A percentile compares a stretch with the other conserved stretches of the same genome.
These are phyloP conservation scores for Noctua pronuba DNA, from an alignment of 2,888 invertebrate genomes.

Conservation along the genomic window DNA sequence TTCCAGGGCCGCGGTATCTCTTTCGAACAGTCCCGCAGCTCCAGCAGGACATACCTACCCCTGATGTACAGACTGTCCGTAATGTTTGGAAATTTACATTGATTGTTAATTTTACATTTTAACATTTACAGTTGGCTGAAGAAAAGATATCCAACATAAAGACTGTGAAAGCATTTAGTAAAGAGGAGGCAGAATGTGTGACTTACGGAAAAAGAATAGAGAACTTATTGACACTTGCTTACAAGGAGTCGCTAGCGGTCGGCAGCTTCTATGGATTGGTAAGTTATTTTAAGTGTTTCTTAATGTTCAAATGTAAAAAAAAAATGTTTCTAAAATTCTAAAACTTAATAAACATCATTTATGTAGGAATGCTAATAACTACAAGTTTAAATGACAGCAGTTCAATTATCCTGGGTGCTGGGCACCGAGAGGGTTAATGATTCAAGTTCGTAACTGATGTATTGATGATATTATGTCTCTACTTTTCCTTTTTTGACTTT, in stretches of 20 bases:
- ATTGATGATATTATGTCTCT: not conserved
- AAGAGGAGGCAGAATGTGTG: conserved; percentile 94
- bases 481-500: not conserved
- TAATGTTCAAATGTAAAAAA: not conserved
- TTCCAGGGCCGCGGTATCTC: no score
- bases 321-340: not conserved
- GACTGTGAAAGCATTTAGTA: conserved; percentile 98
- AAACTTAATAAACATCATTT: not conserved
- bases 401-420: no score
- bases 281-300: conserved; percentile 56
- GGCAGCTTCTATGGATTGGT: conserved; percentile 98
- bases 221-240: conserved; percentile 94
- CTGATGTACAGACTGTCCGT: not conserved
- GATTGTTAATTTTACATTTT: not conserved
- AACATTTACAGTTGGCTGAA: conserved; percentile 93
- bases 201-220: conserved; percentile 92
- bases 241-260: conserved; percentile 96
- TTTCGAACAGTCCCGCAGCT: no score
- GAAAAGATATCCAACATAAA: conserved; percentile 97
- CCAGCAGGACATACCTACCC: not conserved
- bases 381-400: conserved; percentile 9
- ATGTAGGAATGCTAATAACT: not conserved
- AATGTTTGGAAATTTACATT: not conserved
- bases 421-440: no score
- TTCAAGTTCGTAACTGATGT: not conserved